phyloP scores from a whole-genome alignment of 2,113 vertebrate genomes.

The Aptenodytes forsteri region DNA sequence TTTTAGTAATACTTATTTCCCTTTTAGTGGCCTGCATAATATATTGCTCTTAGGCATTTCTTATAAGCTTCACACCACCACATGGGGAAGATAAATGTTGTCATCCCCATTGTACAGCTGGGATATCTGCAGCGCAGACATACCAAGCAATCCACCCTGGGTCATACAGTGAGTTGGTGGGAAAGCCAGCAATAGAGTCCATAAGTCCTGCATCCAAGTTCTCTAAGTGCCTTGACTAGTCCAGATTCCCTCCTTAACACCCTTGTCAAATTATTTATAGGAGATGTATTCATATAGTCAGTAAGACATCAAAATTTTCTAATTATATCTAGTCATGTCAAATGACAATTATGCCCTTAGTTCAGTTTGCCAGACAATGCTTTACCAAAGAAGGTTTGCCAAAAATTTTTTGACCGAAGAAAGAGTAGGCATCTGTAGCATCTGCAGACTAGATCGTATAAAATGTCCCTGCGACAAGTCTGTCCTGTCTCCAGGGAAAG shows the following conservation, averaged over 20 bases:
- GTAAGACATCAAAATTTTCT: slow-evolving; percentile 82
- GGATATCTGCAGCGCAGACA: neutral
- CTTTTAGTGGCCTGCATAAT: neutral
- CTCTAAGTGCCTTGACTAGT: slow-evolving; percentile 67
- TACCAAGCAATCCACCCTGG: slow-evolving; percentile 27
- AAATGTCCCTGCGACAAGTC: slow-evolving; percentile 50
- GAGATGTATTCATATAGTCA: slow-evolving; percentile 79
- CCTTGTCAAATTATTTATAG: slow-evolving; percentile 83
- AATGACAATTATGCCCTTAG: slow-evolving; percentile 76
- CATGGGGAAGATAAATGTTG: slow-evolving; percentile 12
- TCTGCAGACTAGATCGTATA: slow-evolving; percentile 73
- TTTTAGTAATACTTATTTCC: neutral
- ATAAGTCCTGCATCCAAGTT: slow-evolving; percentile 63
- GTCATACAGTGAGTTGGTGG: slow-evolving; percentile 23
- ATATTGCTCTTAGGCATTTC: neutral
- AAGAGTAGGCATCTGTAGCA: slow-evolving; percentile 74
- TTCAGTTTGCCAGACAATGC: slow-evolving; percentile 75
- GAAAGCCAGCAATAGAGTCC: slow-evolving; percentile 68
- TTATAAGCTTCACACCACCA: neutral
- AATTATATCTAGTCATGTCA: slow-evolving; percentile 82
- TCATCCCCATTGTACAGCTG: slow-evolving; percentile 39
- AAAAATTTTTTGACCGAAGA: slow-evolving; percentile 80
- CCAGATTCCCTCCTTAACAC: slow-evolving; percentile 73
- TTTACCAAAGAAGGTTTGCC: slow-evolving; percentile 74
- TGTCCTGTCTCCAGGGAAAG: slow-evolving; percentile 72